phyloP scores from a whole-genome alignment of 2,888 invertebrate species.

The Cosmopolites sordidus region DNA sequence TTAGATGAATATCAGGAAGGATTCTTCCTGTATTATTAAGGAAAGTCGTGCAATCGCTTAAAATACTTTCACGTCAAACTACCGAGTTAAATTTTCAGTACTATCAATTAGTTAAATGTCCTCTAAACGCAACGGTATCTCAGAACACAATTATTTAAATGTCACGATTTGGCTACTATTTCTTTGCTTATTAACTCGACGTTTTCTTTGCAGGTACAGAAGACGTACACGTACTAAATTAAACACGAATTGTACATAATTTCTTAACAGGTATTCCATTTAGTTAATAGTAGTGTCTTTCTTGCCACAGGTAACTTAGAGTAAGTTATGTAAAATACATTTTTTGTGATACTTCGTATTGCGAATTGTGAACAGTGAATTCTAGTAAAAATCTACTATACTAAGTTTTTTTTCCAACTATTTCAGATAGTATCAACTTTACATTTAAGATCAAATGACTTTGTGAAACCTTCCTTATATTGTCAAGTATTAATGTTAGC shows the following conservation, averaged over 20 bases:
- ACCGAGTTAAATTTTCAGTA: slow-evolving; percentile 13
- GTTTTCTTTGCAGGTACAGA: slow-evolving; percentile 8
- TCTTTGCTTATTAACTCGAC: slow-evolving; percentile 12
- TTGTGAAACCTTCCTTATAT: no score
- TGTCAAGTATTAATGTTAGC: no score
- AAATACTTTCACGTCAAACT: slow-evolving; percentile 18
- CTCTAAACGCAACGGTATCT: slow-evolving; percentile 15
- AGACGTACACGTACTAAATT: slow-evolving; percentile 21
- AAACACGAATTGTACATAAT: slow-evolving; percentile 13
- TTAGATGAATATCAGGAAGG: no score
- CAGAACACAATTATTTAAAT: slow-evolving; percentile 17
- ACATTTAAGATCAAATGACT: no score
- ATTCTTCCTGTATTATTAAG: slow-evolving; percentile 7
- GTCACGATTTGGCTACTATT: slow-evolving; percentile 20
- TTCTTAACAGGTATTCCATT: slow-evolving; percentile 3
- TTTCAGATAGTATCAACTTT: no score
- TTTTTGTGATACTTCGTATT: no score
- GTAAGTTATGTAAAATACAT: no score
- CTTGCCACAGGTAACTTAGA: no score
- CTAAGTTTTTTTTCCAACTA: no score
- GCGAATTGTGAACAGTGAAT: no score
- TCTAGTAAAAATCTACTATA: no score
- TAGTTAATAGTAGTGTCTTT: no score
- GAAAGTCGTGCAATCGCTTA: slow-evolving; percentile 13
- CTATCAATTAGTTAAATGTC: slow-evolving; percentile 11